Base-by-base conservation (phyloP, 2,888 invertebrate species). In the Perizoma affinitatum region DNA sequence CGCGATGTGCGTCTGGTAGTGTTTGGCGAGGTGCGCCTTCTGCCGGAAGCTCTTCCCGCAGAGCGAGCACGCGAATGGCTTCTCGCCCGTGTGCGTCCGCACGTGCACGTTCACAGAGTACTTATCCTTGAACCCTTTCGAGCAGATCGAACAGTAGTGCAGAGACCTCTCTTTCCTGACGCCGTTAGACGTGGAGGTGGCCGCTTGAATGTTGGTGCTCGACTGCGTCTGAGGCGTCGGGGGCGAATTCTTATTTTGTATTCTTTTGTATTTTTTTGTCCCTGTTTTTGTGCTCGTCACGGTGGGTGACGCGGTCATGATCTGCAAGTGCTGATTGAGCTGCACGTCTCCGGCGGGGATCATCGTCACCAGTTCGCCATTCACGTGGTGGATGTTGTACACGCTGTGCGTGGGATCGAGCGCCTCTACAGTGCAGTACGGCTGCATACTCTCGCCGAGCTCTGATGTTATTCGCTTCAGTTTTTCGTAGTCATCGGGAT, bases 71-170 rank as follows among this genome's bases (percentile, higher is more conserved):
- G 97, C 95, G 87, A 99, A 99, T 0, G 99, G 99, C 81, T 99
- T 99, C 87, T 99, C 99, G 0, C 98, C 99, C 0, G 99, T 99
- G 83, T 99, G 99, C 35, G 99, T 99, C 73, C 99, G 94, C 72
- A 99, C 97, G 87, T 99, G 99, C 49, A 99, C 99, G 84, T 99
- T 99, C 58, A 99, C 98, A 65, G 98, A 97, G 94, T 99, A 99
- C 86, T 98, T 98, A 87, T 98, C 98, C 87, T 98, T 98, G 88
- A 98, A 98, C 5, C 97, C 97, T 83, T 97, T 97, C 74, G 96
- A 97, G 88, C 97, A 98, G 86, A 99, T 96, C 84, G 97, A 95
- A 93, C 99, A 95, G 88, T 98, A 96, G 87, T 99, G 96, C 69
- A 98, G 88, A 62, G 98, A 96, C 72, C 98, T 93, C 81, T 97